These are phyloP conservation scores for Piaya cayana DNA, from an alignment of 2,113 vertebrate genomes.

Conservation along the genomic window DNA sequence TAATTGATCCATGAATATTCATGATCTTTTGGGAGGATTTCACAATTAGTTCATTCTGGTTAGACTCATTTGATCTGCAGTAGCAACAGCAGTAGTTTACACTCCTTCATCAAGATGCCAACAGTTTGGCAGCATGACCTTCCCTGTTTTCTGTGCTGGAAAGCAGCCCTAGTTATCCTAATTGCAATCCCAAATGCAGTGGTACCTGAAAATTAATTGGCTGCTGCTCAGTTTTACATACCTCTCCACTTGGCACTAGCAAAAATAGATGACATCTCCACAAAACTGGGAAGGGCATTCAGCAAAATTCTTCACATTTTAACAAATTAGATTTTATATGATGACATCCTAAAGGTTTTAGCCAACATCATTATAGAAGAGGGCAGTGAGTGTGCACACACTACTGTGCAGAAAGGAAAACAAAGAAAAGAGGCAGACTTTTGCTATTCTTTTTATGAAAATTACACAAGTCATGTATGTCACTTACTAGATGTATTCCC, in stretches of 20 bases:
- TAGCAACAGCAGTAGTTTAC: background rate
- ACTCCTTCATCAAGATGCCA: slow-evolving; percentile 34
- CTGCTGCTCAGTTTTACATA: slow-evolving; percentile 40
- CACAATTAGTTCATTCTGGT: slow-evolving; percentile 19
- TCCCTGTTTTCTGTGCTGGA: slow-evolving; percentile 44
- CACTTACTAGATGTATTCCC: background rate
- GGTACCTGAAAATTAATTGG: slow-evolving; percentile 37
- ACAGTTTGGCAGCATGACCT: background rate
- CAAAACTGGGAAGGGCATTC: slow-evolving; percentile 16
- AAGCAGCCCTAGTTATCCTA: slow-evolving; percentile 27
- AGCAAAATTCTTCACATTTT: background rate
- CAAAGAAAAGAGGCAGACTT: background rate
- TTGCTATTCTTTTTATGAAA: background rate
- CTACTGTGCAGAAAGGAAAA: background rate
- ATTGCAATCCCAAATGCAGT: slow-evolving; percentile 52
- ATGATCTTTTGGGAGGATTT: slow-evolving; percentile 29
- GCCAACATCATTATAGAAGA: background rate
- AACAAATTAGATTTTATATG: background rate
- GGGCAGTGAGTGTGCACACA: background rate
- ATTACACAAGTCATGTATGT: background rate
- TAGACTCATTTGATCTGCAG: slow-evolving; percentile 25
- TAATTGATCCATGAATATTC: slow-evolving; percentile 34
- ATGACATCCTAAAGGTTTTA: background rate
- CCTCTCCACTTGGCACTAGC: background rate
- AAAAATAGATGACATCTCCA: background rate